phyloP scores from a whole-genome alignment of 2,888 invertebrate genomes.

The Diarsia dahlii region DNA sequence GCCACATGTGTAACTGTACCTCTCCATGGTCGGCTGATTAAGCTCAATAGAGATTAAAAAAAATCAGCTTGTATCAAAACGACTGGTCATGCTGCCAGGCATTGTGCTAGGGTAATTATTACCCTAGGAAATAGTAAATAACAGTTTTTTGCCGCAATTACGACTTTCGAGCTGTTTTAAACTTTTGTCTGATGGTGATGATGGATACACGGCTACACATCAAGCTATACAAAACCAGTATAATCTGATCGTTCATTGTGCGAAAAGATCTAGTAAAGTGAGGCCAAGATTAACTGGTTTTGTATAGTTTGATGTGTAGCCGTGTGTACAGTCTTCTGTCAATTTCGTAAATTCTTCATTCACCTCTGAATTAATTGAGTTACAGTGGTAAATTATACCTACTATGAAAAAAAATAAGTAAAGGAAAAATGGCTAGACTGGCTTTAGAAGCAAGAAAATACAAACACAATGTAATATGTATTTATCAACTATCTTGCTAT shows the following conservation, averaged over 20 bases:
- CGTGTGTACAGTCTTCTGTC: neutral
- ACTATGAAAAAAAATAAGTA: neutral
- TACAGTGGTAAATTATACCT: neutral
- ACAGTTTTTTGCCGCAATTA: neutral
- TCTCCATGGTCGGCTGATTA: slow-evolving; percentile 49
- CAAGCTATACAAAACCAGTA: no score
- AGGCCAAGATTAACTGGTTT: no score
- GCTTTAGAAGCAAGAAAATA: neutral
- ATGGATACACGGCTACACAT: no score
- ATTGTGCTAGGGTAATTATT: neutral
- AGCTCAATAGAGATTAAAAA: slow-evolving; percentile 8
- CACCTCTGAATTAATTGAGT: neutral
- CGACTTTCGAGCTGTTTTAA: neutral
- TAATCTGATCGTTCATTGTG: no score
- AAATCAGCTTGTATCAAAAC: neutral
- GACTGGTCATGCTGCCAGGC: neutral
- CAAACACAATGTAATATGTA: neutral
- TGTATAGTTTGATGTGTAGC: no score
- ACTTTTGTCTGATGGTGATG: neutral
- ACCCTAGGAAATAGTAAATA: neutral
- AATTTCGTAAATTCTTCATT: neutral
- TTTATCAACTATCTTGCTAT: neutral
- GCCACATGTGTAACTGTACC: slow-evolving; percentile 45
- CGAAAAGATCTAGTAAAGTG: no score
- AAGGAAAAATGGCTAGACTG: neutral